Base-by-base conservation (phyloP, 1,140 invertebrate genomes). In the Mylabris phalerata region DNA sequence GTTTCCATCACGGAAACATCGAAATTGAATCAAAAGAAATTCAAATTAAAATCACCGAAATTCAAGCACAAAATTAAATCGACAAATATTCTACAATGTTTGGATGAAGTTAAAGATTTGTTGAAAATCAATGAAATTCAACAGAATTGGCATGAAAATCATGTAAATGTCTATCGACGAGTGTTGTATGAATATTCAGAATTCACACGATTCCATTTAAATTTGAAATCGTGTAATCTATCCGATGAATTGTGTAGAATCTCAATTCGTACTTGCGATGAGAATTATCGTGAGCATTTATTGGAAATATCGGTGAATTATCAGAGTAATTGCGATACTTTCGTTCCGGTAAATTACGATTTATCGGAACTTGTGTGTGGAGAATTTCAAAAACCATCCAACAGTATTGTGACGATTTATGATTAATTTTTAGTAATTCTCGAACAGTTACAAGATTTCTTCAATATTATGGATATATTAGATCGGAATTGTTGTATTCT, bases 391-490 rank as follows among this genome's bases (percentile, higher is more conserved):
- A n/a, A n/a, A n/a, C n/a, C n/a, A n/a, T n/a, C n/a, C n/a, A 49
- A 43, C 57, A n/a, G 54, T 55, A 56, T 70, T 39, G 63, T 45
- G 11, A 55, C 47, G 3, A 26, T 70, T 0, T 72, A 66, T 49
- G 63, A 68, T 43, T 41, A 58, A 42, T 70, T 67, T 49, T 10
- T 65, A 6, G 58, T 19, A 1, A 25, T 42, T 9, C 47, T 72
- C 7, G 68, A 70, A 42, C 46, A 42, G 7, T 48, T 75, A 49
- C 73, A 78, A 60, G 60, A 69, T 3, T 75, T 77, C 64, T 79
- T 78, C 71, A 64, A 78, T 57, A 39, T 71, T 0, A 67, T 79
- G 69, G 75, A 75, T 51, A 69, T 71, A 49, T 62, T 79, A 24
- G 78, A 80, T 64, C 39, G 26, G 6, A 69, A 67, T 26, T 73